Conservation (phyloP, 2,797 vertebrate genomes). For the Fistularia commersonii region DNA sequence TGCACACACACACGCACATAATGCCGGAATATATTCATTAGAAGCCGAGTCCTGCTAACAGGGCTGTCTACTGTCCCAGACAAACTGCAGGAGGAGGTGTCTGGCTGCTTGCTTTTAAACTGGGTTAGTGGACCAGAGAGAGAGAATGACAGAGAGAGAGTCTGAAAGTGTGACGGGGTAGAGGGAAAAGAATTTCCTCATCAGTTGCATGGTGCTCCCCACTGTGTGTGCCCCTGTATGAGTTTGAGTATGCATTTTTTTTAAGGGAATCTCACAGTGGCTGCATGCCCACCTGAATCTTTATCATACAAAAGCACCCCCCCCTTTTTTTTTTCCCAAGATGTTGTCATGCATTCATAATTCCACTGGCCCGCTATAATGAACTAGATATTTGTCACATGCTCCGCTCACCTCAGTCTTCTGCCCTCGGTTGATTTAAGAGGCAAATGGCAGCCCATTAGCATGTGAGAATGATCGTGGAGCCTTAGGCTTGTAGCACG, state of each 20-base stretch:
- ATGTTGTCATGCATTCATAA: constrained; percentile 33
- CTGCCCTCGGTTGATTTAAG: constrained; percentile 65
- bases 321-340: constrained; percentile 29
- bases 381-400: constrained; percentile 60
- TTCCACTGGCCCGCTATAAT: constrained; percentile 43
- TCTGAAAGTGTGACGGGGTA: constrained; percentile 63
- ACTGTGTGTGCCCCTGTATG: constrained; percentile 46
- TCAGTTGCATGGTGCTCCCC: constrained; percentile 51
- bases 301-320: constrained; percentile 33
- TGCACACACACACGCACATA: constrained; percentile 12
- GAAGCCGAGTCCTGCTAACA: constrained; percentile 59
- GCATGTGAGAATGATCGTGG: constrained; percentile 67
- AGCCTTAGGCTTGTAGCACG: constrained; percentile 56
- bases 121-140: constrained; percentile 78
- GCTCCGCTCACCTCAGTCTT: constrained; percentile 51
- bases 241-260: constrained; percentile 31
- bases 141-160: constrained; percentile 34
- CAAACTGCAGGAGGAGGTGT: constrained; percentile 69
- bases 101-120: constrained; percentile 69
- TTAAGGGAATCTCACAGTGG: constrained; percentile 8
- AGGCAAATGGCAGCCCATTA: constrained; percentile 72
- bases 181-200: constrained; percentile 55
- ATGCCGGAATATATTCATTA: constrained; percentile 67
- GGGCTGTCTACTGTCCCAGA: constrained; percentile 70
- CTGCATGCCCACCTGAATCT: constrained; percentile 16